Base-by-base conservation (phyloP, 2,888 invertebrate species). In the Drosophila rubida region DNA sequence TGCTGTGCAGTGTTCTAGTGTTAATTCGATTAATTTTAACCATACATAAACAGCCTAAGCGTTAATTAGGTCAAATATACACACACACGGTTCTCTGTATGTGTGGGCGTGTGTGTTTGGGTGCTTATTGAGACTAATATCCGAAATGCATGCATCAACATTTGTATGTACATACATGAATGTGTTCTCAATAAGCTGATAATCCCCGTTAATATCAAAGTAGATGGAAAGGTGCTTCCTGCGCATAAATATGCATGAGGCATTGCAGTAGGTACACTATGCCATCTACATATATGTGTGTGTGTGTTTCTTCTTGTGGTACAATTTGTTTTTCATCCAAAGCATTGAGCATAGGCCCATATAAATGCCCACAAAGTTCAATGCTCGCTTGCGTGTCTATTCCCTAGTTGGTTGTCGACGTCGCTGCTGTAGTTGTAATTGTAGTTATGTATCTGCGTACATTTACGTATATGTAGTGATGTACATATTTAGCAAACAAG, bases 351-450 rank as follows among this genome's bases (percentile, higher is more conserved):
- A 14, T 9, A 44, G 51, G 14, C 39, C 46, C 37, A 54, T 45
- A 58, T 61, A 61, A 45, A 62, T 57, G 62, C 57, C 57, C 42
- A 62, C 39, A 57, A 62, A 57, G 61, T 61, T 61, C 60, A 64
- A 53, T 64, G 59, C 46, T 51, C 51, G 59, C 64, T 64, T 59
- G 59, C 64, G 51, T 64, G 64, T 53, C 39, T 45, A 19, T 35
- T 64, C 59, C 50, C 41, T 39, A 59, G 39, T 59, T 60, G 51
- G 59, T 9, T 59, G 39, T 51, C 30, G 60, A 14, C 51, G 19
- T 22, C 39, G 41, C 25, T 32, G 30, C 42, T 53, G 27, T 53
- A 41, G 9, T 41, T 61, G 27, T 53, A 41, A 5, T 41, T 61
- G 41, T 54, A 48, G 23, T 8, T 46, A 25, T 55, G 8, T 45